A percentile compares a stretch with the other conserved stretches of the same genome.
These are phyloP conservation scores for Stenodera caucasica DNA, from an alignment of 2,888 invertebrate genomes.

Conservation along the genomic window DNA sequence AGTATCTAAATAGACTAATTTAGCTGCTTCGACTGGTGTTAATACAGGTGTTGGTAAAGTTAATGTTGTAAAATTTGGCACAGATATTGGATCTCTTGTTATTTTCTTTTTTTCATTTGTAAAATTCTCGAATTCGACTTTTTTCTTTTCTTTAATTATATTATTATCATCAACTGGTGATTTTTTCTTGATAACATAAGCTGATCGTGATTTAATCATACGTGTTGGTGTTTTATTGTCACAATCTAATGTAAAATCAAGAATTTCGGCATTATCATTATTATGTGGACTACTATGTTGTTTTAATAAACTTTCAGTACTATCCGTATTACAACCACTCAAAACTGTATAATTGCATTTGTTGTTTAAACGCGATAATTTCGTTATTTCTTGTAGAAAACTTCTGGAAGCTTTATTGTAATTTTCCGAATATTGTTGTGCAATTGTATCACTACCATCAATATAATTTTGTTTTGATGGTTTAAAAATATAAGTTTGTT, in stretches of 20 bases:
- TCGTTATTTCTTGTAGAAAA: slow-evolving; percentile 63
- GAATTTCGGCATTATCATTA: not conserved
- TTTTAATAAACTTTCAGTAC: slow-evolving; percentile 65
- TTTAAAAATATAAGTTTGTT: slow-evolving; percentile 56
- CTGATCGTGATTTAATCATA: slow-evolving; percentile 63
- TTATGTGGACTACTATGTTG: slow-evolving; percentile 47
- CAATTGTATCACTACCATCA: slow-evolving; percentile 50
- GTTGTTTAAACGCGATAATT: slow-evolving; percentile 67
- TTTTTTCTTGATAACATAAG: slow-evolving; percentile 61
- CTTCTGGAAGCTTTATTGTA: slow-evolving; percentile 48
- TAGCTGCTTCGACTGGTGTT: slow-evolving; percentile 69
- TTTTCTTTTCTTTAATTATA: slow-evolving; percentile 37
- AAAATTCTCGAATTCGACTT: slow-evolving; percentile 50
- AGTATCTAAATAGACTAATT: slow-evolving; percentile 70
- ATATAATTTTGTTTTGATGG: slow-evolving; percentile 55
- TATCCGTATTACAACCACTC: slow-evolving; percentile 64
- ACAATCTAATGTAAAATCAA: slow-evolving; percentile 39
- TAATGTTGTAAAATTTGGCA: slow-evolving; percentile 70
- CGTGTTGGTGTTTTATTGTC: slow-evolving; percentile 49
- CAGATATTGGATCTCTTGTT: slow-evolving; percentile 71
- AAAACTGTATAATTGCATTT: slow-evolving; percentile 74
- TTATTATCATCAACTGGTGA: slow-evolving; percentile 50
- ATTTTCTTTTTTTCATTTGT: slow-evolving; percentile 48
- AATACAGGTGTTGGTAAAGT: slow-evolving; percentile 66
- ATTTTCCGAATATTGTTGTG: slow-evolving; percentile 43